Evolutionary conservation across 2,888 invertebrate species (phyloP).

Genomic region (Aporophyla lueneburgensis): DNA sequence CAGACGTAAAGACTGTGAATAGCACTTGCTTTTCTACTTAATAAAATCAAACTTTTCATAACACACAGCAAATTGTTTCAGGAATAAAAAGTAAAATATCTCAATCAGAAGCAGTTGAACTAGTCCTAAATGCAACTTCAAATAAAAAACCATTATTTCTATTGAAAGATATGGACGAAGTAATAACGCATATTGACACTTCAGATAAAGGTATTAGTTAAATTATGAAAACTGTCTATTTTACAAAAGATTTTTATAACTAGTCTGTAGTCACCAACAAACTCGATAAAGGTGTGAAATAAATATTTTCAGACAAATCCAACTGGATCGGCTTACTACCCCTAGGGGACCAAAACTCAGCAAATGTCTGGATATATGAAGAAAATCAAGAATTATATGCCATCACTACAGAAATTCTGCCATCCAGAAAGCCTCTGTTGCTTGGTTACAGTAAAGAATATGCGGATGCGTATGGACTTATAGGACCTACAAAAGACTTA

Average conservation of each 20-base stretch:
- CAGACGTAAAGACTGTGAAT: neutral
- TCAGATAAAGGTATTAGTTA: slow-evolving; percentile 77
- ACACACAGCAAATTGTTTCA: slow-evolving; percentile 56
- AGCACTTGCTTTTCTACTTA: neutral
- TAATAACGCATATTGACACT: slow-evolving; percentile 74
- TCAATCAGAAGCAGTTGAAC: slow-evolving; percentile 62
- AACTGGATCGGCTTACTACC: slow-evolving; percentile 82
- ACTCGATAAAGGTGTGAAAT: neutral
- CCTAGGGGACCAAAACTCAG: slow-evolving; percentile 73
- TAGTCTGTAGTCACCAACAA: neutral
- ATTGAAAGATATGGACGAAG: slow-evolving; percentile 63
- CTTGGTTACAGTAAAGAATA: slow-evolving; percentile 80
- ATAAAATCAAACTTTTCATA: neutral
- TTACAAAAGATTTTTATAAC: neutral
- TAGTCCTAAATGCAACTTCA: slow-evolving; percentile 63
- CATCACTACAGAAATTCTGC: slow-evolving; percentile 72
- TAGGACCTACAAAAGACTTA: slow-evolving; percentile 74
- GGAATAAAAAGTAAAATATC: slow-evolving; percentile 69
- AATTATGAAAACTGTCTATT: neutral
- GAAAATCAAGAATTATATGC: slow-evolving; percentile 76
- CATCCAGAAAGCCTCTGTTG: slow-evolving; percentile 72
- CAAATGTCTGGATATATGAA: slow-evolving; percentile 82
- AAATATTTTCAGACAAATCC: slow-evolving; percentile 77
- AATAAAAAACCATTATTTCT: slow-evolving; percentile 75
- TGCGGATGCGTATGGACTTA: slow-evolving; percentile 70